These are phyloP conservation scores for Eurytoma adleriae DNA, from an alignment of 2,888 invertebrate species.

Conservation along the genomic window DNA sequence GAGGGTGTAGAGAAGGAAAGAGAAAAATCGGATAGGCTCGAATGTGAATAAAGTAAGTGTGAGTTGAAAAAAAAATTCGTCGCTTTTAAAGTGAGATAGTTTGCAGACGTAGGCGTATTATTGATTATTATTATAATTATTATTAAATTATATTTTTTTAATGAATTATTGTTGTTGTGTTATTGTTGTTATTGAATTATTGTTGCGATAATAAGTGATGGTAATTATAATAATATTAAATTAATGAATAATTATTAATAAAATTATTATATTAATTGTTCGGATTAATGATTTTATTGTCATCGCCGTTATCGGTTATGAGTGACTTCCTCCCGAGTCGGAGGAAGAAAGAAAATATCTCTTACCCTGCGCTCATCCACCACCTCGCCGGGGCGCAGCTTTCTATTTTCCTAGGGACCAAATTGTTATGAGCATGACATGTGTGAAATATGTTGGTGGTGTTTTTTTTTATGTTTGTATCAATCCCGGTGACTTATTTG, in stretches of 20 bases:
- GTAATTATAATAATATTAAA: constrained; percentile 37
- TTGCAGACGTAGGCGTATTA: constrained; percentile 65
- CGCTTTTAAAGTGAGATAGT: constrained; percentile 66
- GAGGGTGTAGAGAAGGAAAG: constrained; percentile 7
- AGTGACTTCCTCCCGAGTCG: constrained; percentile 47
- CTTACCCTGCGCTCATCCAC: constrained; percentile 94
- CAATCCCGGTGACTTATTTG: background rate
- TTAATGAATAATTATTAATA: constrained; percentile 27
- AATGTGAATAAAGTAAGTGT: constrained; percentile 35
- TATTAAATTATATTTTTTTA: constrained; percentile 50
- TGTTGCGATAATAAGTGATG: constrained; percentile 47
- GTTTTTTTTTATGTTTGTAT: constrained; percentile 25
- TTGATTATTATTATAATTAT: constrained; percentile 37
- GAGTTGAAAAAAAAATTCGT: constrained; percentile 62
- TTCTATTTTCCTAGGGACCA: constrained; percentile 87
- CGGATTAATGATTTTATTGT: constrained; percentile 47
- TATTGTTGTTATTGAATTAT: constrained; percentile 50
- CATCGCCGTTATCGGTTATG: constrained; percentile 53
- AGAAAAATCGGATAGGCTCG: constrained; percentile 13
- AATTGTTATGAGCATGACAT: constrained; percentile 71
- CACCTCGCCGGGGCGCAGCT: constrained; percentile 96
- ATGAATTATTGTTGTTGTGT: constrained; percentile 54
- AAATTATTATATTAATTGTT: constrained; percentile 50
- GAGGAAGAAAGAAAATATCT: constrained; percentile 63
- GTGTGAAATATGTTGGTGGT: constrained; percentile 34